phyloP scores from a whole-genome alignment of 2,113 vertebrate genomes.

The Leucosticte australis region DNA sequence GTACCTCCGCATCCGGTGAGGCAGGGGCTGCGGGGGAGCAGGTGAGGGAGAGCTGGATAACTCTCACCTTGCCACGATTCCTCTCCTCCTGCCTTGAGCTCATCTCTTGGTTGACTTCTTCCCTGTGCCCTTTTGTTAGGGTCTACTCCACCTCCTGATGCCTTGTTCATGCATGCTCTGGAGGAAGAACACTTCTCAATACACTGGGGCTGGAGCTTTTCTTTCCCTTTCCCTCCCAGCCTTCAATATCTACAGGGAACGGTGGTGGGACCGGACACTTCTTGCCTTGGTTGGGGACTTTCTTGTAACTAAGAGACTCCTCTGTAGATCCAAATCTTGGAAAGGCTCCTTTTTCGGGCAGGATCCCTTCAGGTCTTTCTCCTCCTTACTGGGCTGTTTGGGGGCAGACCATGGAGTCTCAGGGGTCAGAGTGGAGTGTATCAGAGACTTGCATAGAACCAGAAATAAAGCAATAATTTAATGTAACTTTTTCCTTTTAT shows the following conservation, averaged over 20 bases:
- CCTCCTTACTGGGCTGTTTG: not conserved
- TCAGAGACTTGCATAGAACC: slow-evolving; percentile 30
- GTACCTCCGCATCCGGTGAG: slow-evolving; percentile 82
- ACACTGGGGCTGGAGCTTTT: not conserved
- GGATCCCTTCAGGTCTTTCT: slow-evolving; percentile 39
- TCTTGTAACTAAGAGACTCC: not conserved
- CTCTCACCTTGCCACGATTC: not conserved
- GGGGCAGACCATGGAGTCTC: not conserved
- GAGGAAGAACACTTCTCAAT: not conserved
- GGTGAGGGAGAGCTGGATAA: not conserved
- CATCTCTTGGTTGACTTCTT: not conserved
- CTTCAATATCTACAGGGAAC: not conserved
- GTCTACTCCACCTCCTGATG: not conserved
- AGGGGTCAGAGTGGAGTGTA: not conserved
- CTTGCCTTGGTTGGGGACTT: not conserved
- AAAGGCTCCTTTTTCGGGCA: slow-evolving; percentile 1
- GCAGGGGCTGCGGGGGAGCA: not conserved
- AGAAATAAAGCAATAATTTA: slow-evolving; percentile 68
- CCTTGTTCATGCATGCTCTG: not conserved
- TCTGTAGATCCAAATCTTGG: not conserved
- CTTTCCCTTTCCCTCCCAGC: not conserved
- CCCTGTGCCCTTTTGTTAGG: not conserved
- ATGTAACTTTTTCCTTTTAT: not conserved
- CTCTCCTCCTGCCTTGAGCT: not conserved
- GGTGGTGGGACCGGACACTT: not conserved